Base-by-base conservation (phyloP, 2,888 invertebrate species). In the Smittia sp. region DNA sequence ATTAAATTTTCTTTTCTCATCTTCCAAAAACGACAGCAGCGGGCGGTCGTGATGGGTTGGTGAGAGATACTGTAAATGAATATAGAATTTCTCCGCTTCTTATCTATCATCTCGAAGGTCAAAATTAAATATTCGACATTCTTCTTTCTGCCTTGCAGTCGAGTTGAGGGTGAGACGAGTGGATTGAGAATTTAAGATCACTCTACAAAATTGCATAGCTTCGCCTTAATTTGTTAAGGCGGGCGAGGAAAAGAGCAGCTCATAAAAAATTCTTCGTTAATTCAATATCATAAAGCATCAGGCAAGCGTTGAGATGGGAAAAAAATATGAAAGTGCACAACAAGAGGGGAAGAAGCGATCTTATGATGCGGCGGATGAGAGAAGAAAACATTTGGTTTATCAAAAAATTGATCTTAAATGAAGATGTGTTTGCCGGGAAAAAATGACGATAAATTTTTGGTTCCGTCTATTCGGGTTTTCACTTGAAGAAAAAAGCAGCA, bases 341-440 rank as follows among this genome's bases (percentile, higher is more conserved):
- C 9, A 58, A 18, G 7, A 58, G 22, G 9, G 13, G 15, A 52
- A n/a, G 13, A 52, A n/a, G 18, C 18, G n/a, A 18, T n/a, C 58
- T 58, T 2, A 7, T 58, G 58, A 4, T 4, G 18, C 18, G 18
- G 18, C 18, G 58, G 20, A 58, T 58, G 58, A 58, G 22, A 58
- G 9, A 9, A 18, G 9, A 58, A 58, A 18, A 58, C 52, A 46
- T 58, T 58, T 58, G 3, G n/a, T 58, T 58, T 58, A 58, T 58
- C 58, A 58, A 58, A 58, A 58, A 58, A 58, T 58, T 58, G 58
- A 58, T 58, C 58, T 18, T 18, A 15, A 58, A 58, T 58, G 20
- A 18, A 58, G 58, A 58, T 58, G 32, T 32, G 9, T 32, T 32
- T 32, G 32, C 32, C 32, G 11, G 46, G 4, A n/a, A 46, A n/a